phyloP scores from a whole-genome alignment of 1,140 invertebrate species.

The Drosophila nigromelanica region DNA sequence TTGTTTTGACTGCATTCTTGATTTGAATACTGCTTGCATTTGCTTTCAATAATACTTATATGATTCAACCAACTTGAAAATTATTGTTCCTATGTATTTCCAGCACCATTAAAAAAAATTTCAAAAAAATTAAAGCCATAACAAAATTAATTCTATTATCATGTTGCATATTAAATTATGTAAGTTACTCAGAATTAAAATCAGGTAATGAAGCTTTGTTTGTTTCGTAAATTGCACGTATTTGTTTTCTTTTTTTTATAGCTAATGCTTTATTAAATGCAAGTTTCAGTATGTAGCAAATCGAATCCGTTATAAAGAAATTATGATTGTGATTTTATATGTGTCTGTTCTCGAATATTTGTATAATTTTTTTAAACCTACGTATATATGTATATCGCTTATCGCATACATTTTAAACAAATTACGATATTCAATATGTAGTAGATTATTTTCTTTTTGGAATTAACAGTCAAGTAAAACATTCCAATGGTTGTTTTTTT shows the following conservation, averaged over 20 bases:
- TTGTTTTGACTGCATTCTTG: conserved; percentile 41
- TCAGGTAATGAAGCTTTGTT: conserved; percentile 79
- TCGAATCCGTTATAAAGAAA: conserved; percentile 10
- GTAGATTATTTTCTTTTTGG: background rate
- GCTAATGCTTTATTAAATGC: conserved; percentile 24
- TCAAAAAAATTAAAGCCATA: conserved; percentile 42
- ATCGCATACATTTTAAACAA: conserved; percentile 13
- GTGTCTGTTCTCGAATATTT: background rate
- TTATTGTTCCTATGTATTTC: conserved; percentile 48
- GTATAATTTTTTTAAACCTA: conserved; percentile 6
- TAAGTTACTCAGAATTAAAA: conserved; percentile 70
- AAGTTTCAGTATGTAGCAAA: conserved; percentile 4
- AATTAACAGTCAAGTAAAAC: conserved; percentile 7
- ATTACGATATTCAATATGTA: conserved; percentile 15
- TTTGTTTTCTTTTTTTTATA: conserved; percentile 27
- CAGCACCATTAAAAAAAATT: conserved; percentile 58
- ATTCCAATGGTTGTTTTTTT: background rate
- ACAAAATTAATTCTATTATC: conserved; percentile 69
- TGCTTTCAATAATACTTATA: conserved; percentile 36
- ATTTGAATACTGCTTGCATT: conserved; percentile 53
- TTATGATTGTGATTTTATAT: conserved; percentile 1
- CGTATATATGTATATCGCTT: background rate
- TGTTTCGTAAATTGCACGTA: conserved; percentile 55
- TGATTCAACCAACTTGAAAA: conserved; percentile 23
- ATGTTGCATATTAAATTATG: conserved; percentile 58